These are phyloP conservation scores for Drosophila parabipectinata DNA, from an alignment of 1,140 invertebrate genomes.

Conservation along the genomic window DNA sequence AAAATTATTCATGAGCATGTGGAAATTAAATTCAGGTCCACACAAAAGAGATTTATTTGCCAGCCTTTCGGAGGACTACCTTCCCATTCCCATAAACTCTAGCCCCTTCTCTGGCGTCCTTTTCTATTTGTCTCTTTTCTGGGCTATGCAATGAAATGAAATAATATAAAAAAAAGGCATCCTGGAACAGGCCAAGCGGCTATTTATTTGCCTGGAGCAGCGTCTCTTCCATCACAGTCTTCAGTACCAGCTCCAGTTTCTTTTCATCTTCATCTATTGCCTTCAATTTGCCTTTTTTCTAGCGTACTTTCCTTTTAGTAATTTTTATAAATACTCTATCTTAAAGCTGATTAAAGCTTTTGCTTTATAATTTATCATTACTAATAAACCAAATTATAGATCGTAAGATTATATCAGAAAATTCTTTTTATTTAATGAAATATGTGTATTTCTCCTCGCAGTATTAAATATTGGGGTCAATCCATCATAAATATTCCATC, in stretches of 20 bases:
- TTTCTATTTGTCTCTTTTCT: conserved; percentile 23
- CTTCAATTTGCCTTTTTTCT: conserved; percentile 34
- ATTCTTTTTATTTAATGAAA: too few species aligned
- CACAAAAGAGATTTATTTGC: conserved; percentile 81
- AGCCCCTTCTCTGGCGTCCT: background rate
- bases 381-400: too few species aligned
- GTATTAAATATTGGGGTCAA: background rate
- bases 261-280: conserved; percentile 14
- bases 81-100: too few species aligned
- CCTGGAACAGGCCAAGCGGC: conserved; percentile 52
- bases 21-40: conserved; percentile 83
- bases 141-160: conserved; percentile 61
- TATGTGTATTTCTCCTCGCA: background rate
- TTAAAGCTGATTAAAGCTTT: too few species aligned
- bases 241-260: conserved; percentile 19
- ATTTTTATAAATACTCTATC: conserved; percentile 17
- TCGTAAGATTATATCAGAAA: too few species aligned
- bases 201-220: conserved; percentile 76
- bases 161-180: conserved; percentile 67
- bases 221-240: conserved; percentile 43
- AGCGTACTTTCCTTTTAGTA: conserved; percentile 14
- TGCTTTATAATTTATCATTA: too few species aligned
- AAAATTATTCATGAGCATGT: conserved; percentile 83
- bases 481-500: conserved; percentile 4
- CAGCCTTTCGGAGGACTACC: conserved; percentile 28